phyloP scores from a whole-genome alignment of 64 coral and sea anemone species.

The Exaiptasia diaphana region DNA sequence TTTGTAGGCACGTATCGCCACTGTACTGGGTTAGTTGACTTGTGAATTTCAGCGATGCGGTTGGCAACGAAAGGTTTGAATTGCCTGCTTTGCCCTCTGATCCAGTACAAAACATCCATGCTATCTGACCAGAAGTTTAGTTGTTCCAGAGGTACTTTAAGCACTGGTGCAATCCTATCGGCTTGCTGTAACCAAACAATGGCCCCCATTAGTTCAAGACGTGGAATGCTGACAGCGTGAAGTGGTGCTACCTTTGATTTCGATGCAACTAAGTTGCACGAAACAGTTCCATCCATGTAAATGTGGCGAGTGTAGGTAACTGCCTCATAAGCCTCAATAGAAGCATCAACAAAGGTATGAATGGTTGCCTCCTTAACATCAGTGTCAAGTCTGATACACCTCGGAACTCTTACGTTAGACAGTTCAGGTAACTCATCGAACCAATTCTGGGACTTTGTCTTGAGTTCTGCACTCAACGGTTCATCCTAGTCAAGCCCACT shows the following conservation, averaged over 20 bases:
- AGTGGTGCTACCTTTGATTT: constrained; percentile 48
- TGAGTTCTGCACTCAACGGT: neutral
- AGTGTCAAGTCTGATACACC: constrained; percentile 5
- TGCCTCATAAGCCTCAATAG: constrained; percentile 38
- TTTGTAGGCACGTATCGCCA: constrained; percentile 15
- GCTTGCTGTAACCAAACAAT: constrained; percentile 17
- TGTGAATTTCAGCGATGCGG: constrained; percentile 34
- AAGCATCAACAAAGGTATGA: constrained; percentile 53
- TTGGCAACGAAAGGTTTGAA: constrained; percentile 47
- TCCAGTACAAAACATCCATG: constrained; percentile 7
- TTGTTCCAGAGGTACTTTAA: neutral
- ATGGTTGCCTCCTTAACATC: constrained; percentile 13
- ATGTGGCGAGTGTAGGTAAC: constrained; percentile 11
- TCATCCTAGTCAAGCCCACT: constrained; percentile 29
- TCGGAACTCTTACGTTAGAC: neutral
- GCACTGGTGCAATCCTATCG: neutral
- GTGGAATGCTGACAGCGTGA: constrained; percentile 24
- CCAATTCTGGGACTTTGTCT: neutral
- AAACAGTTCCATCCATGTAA: constrained; percentile 9
- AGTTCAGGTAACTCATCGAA: constrained; percentile 16
- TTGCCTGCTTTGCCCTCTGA: neutral
- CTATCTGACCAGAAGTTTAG: constrained; percentile 25
- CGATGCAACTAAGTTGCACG: constrained; percentile 16
- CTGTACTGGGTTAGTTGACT: constrained; percentile 5
- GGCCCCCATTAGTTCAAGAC: constrained; percentile 49